Evolutionary conservation across 1,140 invertebrate genomes (phyloP).

Genomic region (Brachionus manjavacas): DNA sequence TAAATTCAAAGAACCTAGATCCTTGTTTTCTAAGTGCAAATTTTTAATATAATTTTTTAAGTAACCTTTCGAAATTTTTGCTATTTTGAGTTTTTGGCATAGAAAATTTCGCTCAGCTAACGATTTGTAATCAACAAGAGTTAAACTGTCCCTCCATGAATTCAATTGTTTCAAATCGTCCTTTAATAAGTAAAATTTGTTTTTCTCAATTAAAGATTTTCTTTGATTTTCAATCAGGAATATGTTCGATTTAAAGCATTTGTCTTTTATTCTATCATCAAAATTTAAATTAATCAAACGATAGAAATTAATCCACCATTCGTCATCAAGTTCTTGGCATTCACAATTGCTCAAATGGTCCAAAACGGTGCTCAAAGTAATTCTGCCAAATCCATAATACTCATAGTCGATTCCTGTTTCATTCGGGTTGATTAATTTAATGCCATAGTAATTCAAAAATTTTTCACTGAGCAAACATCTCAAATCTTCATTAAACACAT

Average conservation of each 20-base stretch:
- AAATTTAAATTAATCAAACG: neutral
- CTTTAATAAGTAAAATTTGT: neutral
- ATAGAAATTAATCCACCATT: slow-evolving; percentile 21
- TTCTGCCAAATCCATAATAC: neutral
- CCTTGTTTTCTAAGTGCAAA: neutral
- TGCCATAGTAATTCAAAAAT: neutral
- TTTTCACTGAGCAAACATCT: neutral
- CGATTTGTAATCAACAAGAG: neutral
- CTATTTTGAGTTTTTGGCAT: neutral
- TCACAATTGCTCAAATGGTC: neutral
- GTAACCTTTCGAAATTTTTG: neutral
- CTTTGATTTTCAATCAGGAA: neutral
- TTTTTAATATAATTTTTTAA: slow-evolving; percentile 6
- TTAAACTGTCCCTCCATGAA: neutral
- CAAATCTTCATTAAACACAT: neutral
- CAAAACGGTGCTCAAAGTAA: neutral
- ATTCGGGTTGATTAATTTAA: neutral
- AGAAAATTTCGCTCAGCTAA: neutral
- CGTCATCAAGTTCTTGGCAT: neutral
- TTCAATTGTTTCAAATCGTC: neutral
- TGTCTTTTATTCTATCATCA: neutral
- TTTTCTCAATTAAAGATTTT: neutral
- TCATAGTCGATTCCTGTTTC: slow-evolving; percentile 12
- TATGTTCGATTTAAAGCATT: neutral
- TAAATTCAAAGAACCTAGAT: neutral